These are phyloP conservation scores for Scolopax mira DNA, from an alignment of 2,113 vertebrate genomes.

Conservation along the genomic window DNA sequence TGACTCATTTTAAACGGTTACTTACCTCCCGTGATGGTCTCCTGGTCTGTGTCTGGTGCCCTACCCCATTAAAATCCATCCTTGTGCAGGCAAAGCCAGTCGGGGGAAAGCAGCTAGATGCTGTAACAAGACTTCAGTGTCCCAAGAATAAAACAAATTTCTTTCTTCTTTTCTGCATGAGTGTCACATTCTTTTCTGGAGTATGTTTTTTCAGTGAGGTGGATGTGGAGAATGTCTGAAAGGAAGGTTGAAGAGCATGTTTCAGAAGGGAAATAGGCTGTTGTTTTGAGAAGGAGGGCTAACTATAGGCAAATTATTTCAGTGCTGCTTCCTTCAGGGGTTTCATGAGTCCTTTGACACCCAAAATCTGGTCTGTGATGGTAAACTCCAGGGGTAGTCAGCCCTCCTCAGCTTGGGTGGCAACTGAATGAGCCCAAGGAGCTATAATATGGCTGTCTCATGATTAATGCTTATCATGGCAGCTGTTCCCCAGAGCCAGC, in stretches of 20 bases:
- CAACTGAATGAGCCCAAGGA: neutral
- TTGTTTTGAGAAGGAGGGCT: too few relatives aligned
- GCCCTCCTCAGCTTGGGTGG: neutral
- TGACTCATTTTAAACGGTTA: conserved; percentile 39
- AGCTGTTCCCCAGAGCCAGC: neutral
- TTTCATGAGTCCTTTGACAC: neutral
- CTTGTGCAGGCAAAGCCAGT: conserved; percentile 57
- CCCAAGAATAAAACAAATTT: conserved; percentile 71
- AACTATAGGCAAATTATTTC: neutral
- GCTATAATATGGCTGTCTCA: neutral
- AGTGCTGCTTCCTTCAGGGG: neutral
- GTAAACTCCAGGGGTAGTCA: neutral
- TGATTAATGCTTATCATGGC: neutral
- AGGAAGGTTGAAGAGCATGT: neutral
- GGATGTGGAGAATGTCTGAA: neutral
- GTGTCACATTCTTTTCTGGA: conserved; percentile 22
- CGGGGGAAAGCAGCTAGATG: conserved; percentile 53
- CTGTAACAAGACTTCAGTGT: conserved; percentile 30
- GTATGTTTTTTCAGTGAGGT: neutral
- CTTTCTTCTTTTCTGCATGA: conserved; percentile 52
- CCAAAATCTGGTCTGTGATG: neutral
- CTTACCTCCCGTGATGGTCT: conserved; percentile 3
- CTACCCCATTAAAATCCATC: conserved; percentile 33
- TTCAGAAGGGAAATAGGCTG: neutral
- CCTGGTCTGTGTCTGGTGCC: conserved; percentile 36